These are phyloP conservation scores for Matsumyia berberina DNA, from an alignment of 2,888 invertebrate species.

Conservation along the genomic window DNA sequence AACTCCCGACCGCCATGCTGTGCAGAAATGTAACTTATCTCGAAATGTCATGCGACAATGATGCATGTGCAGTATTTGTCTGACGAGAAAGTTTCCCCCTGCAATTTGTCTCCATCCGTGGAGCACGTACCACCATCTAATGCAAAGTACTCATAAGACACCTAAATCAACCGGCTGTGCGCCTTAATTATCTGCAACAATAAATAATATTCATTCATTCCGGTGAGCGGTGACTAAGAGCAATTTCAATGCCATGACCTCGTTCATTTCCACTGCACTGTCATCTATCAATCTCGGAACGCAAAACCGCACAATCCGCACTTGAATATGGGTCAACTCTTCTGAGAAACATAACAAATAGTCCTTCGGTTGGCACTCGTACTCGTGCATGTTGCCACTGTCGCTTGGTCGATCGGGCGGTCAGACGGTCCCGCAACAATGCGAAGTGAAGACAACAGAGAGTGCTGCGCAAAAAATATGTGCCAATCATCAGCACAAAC, in stretches of 20 bases:
- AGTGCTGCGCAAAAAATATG: slow-evolving; percentile 6
- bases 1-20: slow-evolving; percentile 45
- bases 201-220: slow-evolving; percentile 72
- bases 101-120: slow-evolving; percentile 50
- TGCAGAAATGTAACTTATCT: slow-evolving; percentile 60
- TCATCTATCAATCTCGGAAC: slow-evolving; percentile 73
- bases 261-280: slow-evolving; percentile 70
- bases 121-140: slow-evolving; percentile 18
- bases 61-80: slow-evolving; percentile 68
- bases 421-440: slow-evolving; percentile 46
- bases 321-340: slow-evolving; percentile 73
- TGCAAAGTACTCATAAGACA: slow-evolving; percentile 52
- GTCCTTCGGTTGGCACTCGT: slow-evolving; percentile 57
- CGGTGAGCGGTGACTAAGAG: slow-evolving; percentile 56
- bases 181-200: slow-evolving; percentile 73
- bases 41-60: slow-evolving; percentile 69
- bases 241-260: slow-evolving; percentile 74
- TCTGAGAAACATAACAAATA: slow-evolving; percentile 62
- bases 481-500: slow-evolving; percentile 70
- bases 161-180: slow-evolving; percentile 40
- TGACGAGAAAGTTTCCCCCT: slow-evolving; percentile 56
- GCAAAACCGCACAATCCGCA: slow-evolving; percentile 60
- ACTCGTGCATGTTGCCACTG: slow-evolving; percentile 30
- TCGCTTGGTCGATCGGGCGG: slow-evolving; percentile 25
- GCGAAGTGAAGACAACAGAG: slow-evolving; percentile 51